Base-by-base conservation (phyloP, 2,888 invertebrate species). In the Adelognathus sp. region DNA sequence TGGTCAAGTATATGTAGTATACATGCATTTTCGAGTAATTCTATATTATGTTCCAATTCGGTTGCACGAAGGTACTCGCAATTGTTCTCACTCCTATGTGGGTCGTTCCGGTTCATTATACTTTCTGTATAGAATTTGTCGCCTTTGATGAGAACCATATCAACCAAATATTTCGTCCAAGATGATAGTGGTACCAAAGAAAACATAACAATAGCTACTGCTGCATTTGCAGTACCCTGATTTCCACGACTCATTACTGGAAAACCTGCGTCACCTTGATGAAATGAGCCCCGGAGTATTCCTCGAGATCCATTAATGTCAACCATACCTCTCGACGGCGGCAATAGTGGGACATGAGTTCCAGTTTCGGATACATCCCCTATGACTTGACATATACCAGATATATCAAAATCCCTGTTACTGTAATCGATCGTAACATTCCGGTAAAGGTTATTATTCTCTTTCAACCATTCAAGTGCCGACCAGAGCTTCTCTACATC, bases 381-480 rank as follows among this genome's bases (percentile, higher is more conserved):
- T 29, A n/a, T n/a, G 1, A 63, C 29, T 11, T 63, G 46, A 31
- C 56, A 56, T 3, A 56, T 56, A 16, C 31, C 31, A 31, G 56
- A 18, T 14, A 56, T 1, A 9, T 63, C 63, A 29, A 63, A 63
- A 11, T 29, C 31, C 5, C 11, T 31, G 4, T 46, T 46, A 29
- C 9, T 63, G 6, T 60, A 60, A 11, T 63, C 63, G 31, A 63
- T 63, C 1, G 1, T 14, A 21, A 64, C 64, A 50, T 64, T 64
- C 18, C 50, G 33, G 11, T 64, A 46, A 11, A 64, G 46, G 3
- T 9, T 1, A 46, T 64, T 64, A 64, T 64, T 31, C 33, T 50
- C n/a, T 36, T 50, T 64, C 18, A 64, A 36, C 64, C 64, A 66
- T 11, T 36, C 14, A 3, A 66, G 7, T 36, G 64, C 64, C 18